phyloP scores from a whole-genome alignment of 2,113 vertebrate genomes.

The Hemibates koningsi region DNA sequence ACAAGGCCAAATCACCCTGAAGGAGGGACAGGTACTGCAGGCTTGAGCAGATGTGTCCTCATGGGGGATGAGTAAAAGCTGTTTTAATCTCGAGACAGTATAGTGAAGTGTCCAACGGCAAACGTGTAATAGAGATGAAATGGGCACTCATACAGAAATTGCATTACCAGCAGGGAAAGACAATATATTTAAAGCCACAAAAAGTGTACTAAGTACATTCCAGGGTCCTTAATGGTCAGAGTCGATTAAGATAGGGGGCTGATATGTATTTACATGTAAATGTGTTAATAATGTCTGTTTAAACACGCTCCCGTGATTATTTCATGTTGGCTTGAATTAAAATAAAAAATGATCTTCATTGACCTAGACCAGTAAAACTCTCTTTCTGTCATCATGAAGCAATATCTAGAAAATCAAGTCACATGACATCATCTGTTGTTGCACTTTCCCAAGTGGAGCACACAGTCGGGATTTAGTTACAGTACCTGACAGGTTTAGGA shows the following conservation, averaged over 20 bases:
- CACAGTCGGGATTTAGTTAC: neutral
- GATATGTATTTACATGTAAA: neutral
- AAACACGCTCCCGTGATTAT: neutral
- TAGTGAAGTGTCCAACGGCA: neutral
- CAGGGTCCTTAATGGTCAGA: neutral
- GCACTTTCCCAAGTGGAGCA: neutral
- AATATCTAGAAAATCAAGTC: neutral
- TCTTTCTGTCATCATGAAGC: neutral
- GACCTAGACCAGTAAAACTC: neutral
- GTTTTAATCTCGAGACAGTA: neutral
- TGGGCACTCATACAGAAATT: neutral
- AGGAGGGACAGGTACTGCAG: conserved; percentile 88
- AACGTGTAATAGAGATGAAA: neutral
- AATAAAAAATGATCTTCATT: neutral
- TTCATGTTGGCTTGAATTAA: neutral
- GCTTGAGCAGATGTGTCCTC: neutral
- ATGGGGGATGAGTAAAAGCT: neutral
- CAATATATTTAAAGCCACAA: neutral
- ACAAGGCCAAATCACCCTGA: conserved; percentile 92
- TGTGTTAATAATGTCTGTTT: neutral
- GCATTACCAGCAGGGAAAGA: neutral
- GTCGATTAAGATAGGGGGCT: neutral
- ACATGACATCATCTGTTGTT: neutral
- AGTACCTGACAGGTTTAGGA: neutral
- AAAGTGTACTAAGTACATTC: neutral